These are phyloP conservation scores for Cheilosia grossa DNA, from an alignment of 2,888 invertebrate species.

Conservation along the genomic window DNA sequence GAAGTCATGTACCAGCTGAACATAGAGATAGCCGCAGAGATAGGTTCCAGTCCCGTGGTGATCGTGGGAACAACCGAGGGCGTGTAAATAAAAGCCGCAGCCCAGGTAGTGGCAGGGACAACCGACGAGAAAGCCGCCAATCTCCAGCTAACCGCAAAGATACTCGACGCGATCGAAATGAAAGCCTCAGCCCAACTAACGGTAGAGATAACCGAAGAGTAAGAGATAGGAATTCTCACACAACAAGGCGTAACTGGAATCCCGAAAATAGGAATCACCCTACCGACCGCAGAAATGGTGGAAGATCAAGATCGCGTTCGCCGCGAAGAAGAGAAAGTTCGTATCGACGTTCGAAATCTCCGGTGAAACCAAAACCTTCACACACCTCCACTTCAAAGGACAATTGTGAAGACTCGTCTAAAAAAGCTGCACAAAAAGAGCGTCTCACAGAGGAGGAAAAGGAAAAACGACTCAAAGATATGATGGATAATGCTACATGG, in stretches of 20 bases:
- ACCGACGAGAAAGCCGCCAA: background rate
- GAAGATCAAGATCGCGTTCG: constrained; percentile 42
- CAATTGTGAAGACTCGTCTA: constrained; percentile 33
- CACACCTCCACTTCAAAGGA: constrained; percentile 39
- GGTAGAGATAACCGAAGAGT: too few relatives aligned
- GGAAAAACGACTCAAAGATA: constrained; percentile 89
- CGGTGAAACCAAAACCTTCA: constrained; percentile 17
- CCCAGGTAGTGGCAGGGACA: background rate
- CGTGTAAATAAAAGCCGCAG: background rate
- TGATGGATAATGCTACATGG: constrained; percentile 92
- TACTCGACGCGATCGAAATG: background rate
- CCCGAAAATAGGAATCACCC: background rate
- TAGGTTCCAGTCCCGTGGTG: background rate
- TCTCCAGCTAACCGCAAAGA: background rate
- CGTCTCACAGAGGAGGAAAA: constrained; percentile 86
- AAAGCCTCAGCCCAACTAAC: too few relatives aligned
- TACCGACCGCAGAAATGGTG: background rate
- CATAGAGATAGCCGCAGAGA: constrained; percentile 11
- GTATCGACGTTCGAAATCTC: constrained; percentile 20
- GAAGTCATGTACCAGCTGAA: constrained; percentile 27
- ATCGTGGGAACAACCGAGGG: background rate
- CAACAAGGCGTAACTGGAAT: background rate
- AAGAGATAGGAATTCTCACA: background rate
- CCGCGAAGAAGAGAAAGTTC: background rate
- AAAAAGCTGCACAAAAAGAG: constrained; percentile 75